Evolutionary conservation across 1,140 invertebrate species (phyloP), one percentile per base, ranked within the genome.

Genomic region (Danaus melanippus): DNA sequence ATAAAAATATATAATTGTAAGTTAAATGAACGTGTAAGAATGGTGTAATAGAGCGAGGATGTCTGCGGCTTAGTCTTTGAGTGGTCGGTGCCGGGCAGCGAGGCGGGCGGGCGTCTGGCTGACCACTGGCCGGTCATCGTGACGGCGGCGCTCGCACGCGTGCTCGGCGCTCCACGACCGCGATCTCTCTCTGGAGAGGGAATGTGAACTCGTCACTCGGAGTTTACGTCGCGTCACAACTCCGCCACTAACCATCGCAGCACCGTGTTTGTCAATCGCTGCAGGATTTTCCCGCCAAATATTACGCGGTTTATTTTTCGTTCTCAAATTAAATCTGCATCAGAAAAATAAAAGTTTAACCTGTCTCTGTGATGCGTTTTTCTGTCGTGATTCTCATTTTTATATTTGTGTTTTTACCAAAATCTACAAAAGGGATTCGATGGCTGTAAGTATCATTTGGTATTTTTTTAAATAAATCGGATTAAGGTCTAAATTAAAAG

Each of bases 321-420:
- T 82, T 78, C 58, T 74, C 78, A 48, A 42, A 50, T 49, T 53
- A 53, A 42, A 59, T 50, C 12, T 50, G 42, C 4, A 47, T 46
- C 42, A 21, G 39, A 58, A 55, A 12, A 42, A 50, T 50, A 44
- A 40, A 58, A 43, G 15, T 41, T 54, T 50, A 12, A 46, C 57
- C 55, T 58, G 42, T 53, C 53, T 71, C 68, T 81, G 78, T 81
- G 72, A 86, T 84, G 83, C 83, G 74, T 64, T 76, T 60, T 73
- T 79, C 71, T 70, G 50, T 76, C 66, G 74, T 80, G 72, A 67
- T 77, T 71, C 75, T 74, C 50, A 62, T 84, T 81, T 74, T 82
- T 56, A 81, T 84, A 55, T 86, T 86, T 83, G 78, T 86, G 74
- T 86, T 86, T 76, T 75, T 86, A 54, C 80, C 77, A 15, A 76